Evolutionary conservation across 1,140 invertebrate species (phyloP), one percentile per base, ranked within the genome.

Genomic region (Tenebrio molitor): DNA sequence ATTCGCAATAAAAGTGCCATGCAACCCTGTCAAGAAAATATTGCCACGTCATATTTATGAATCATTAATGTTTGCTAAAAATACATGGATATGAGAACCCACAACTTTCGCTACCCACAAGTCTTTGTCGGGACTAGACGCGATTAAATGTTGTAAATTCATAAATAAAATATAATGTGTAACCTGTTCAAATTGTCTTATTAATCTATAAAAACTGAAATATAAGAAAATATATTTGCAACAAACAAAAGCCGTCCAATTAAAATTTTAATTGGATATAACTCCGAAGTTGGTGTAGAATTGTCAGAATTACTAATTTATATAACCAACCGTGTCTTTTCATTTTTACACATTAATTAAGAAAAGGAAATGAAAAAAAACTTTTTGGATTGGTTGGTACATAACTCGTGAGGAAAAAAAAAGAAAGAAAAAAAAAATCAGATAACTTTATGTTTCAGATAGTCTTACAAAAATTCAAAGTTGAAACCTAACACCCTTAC

Each of bases 1-100:
- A n/a, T n/a, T n/a, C n/a, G n/a, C n/a, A n/a, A n/a, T n/a, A n/a
- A n/a, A n/a, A n/a, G n/a, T n/a, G n/a, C n/a, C n/a, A n/a, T n/a
- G n/a, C 50, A 58, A 58, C 19, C 21, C 50, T 23, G 23, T 14
- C 50, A 14, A 14, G 50, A 58, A 53, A 58, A 58, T 58, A 19
- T 58, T 58, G 50, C 50, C 50, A 58, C 50, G 50, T 58, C 50
- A 58, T 12, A 58, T 58, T 58, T 58, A 58, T 58, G 50, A 58
- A 58, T 58, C 50, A 58, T 58, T 58, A 58, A 25, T 12, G 23
- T 12, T 29, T n/a, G 50, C 50, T 58, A 58, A 58, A 58, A 58
- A 58, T 58, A 58, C 50, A 25, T 58, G 10, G 8, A 58, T 29
- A 58, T 58, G 50, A 58, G 21, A 58, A 29, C 50, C 50, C 21